Percentiles rank a stretch among this genome's conserved stretches.
These are phyloP conservation scores for Brachynemurus nebulosus DNA, from an alignment of 2,888 invertebrate species.

Conservation along the genomic window DNA sequence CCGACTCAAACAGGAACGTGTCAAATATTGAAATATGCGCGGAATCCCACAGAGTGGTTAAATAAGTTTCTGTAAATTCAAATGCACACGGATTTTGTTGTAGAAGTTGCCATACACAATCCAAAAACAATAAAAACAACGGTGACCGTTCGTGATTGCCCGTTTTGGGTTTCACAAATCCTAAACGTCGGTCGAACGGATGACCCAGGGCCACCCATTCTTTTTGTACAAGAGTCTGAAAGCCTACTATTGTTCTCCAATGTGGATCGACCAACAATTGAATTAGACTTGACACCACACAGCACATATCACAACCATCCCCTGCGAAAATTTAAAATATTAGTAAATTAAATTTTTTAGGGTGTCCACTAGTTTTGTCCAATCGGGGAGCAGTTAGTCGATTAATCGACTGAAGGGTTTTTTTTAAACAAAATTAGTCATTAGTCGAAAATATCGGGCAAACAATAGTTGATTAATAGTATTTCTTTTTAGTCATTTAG, in stretches of 20 bases:
- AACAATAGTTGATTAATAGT: too few species aligned
- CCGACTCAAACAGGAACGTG: conserved; percentile 84
- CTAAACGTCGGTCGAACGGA: conserved; percentile 48
- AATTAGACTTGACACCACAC: conserved; percentile 71
- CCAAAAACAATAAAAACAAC: conserved; percentile 79
- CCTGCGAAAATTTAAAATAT: conserved; percentile 35
- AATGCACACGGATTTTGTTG: conserved; percentile 81
- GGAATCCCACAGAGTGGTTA: conserved; percentile 85
- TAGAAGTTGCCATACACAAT: conserved; percentile 84
- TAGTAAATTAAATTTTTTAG: too few species aligned
- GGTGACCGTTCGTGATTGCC: conserved; percentile 63
- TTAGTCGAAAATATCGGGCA: too few species aligned
- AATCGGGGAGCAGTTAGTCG: too few species aligned
- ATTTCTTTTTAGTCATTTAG: not conserved
- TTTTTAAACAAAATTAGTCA: too few species aligned
- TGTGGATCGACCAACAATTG: conserved; percentile 78
- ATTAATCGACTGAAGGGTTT: too few species aligned
- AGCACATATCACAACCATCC: conserved; percentile 77
- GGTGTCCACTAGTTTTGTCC: too few species aligned
- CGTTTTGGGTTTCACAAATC: conserved; percentile 44
- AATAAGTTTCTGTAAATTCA: conserved; percentile 84
- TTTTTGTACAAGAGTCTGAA: conserved; percentile 83
- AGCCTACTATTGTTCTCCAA: conserved; percentile 70
- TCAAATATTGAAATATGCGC: conserved; percentile 79
- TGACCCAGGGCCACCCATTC: conserved; percentile 93